Percentiles rank a stretch among this genome's conserved stretches.
phyloP scores from a whole-genome alignment of 1,140 invertebrate species.

The Paraescarpia echinospica region DNA sequence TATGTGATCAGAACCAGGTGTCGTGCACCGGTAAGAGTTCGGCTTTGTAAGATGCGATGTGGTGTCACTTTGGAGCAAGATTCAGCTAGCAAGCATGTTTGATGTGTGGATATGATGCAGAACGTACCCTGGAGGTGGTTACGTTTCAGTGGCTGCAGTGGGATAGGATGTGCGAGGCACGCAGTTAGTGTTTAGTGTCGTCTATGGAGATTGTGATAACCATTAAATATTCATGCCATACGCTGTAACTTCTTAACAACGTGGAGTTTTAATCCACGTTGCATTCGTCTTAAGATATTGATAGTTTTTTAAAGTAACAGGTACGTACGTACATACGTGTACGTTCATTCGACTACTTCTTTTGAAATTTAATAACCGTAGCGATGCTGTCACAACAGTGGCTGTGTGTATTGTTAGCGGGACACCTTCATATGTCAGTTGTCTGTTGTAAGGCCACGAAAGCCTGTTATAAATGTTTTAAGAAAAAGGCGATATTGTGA shows the following conservation, averaged over 20 bases:
- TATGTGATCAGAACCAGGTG: neutral
- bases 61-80: neutral
- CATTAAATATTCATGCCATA: neutral
- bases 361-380: neutral
- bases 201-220: neutral
- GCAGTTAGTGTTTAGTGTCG: neutral
- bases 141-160: neutral
- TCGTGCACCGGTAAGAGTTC: neutral
- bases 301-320: neutral
- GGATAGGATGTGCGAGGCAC: neutral
- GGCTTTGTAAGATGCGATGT: neutral
- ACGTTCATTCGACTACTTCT: neutral
- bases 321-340: neutral
- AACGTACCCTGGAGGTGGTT: neutral
- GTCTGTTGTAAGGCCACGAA: neutral
- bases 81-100: neutral
- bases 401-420: neutral
- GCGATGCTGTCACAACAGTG: neutral
- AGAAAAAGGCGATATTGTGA: neutral
- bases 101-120: neutral
- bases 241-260: neutral
- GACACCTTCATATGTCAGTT: neutral
- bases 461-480: neutral
- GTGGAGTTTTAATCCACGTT: neutral
- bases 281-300: constrained; percentile 1